A percentile compares a stretch with the other conserved stretches of the same genome.
These are phyloP conservation scores for Monochamus alternatus DNA, from an alignment of 2,888 invertebrate genomes.

Conservation along the genomic window DNA sequence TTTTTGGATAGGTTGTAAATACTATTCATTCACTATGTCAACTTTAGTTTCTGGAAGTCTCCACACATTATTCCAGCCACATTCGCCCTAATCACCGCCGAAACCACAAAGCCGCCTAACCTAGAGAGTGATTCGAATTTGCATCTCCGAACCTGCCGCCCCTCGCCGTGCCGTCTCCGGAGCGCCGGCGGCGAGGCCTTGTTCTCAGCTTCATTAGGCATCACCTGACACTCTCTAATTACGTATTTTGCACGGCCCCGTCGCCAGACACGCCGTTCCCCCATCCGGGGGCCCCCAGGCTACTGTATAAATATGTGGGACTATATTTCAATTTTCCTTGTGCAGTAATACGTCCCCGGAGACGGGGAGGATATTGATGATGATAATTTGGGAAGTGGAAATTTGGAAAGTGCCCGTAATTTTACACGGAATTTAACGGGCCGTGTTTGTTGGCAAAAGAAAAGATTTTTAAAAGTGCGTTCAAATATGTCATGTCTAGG, in stretches of 20 bases:
- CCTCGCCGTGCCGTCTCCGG: constrained; percentile 56
- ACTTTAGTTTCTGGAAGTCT: too few species aligned
- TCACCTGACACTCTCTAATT: constrained; percentile 70
- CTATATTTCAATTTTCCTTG: constrained; percentile 63
- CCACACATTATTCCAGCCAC: too few species aligned
- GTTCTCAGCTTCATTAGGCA: constrained; percentile 64
- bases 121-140: constrained; percentile 54
- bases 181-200: constrained; percentile 58
- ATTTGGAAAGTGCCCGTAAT: background rate
- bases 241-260: constrained; percentile 66
- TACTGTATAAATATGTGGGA: constrained; percentile 62
- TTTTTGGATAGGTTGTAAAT: too few species aligned
- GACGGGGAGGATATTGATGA: constrained; percentile 47
- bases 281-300: constrained; percentile 45
- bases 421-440: background rate
- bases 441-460: too few species aligned
- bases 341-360: constrained; percentile 61
- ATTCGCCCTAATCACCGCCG: constrained; percentile 14
- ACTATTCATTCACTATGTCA: too few species aligned
- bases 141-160: constrained; percentile 56
- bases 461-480: too few species aligned
- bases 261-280: constrained; percentile 62
- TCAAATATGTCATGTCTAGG: too few species aligned
- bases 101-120: constrained; percentile 44
- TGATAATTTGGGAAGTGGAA: constrained; percentile 27